Conservation (phyloP, 2,797 vertebrate species). For the Geotrypetes seraphini region DNA sequence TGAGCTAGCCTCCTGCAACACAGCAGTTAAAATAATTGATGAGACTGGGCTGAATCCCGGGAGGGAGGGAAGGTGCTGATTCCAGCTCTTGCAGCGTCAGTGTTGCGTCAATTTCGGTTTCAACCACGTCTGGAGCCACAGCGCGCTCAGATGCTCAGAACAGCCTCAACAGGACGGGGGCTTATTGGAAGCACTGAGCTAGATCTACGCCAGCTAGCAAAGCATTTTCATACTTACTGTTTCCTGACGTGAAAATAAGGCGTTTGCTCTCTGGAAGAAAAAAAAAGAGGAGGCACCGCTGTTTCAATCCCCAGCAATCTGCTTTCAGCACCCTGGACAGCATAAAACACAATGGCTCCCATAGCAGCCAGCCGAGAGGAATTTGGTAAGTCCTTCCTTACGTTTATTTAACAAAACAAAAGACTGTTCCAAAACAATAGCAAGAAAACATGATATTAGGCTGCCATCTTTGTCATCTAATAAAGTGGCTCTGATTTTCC, state of each 20-base stretch:
- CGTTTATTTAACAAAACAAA: too few species aligned
- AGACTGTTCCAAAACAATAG: too few species aligned
- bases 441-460: too few species aligned
- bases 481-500: too few species aligned
- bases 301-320: neutral
- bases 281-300: neutral
- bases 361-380: slow-evolving; percentile 59
- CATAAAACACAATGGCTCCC: slow-evolving; percentile 71
- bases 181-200: slow-evolving; percentile 37
- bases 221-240: slow-evolving; percentile 26
- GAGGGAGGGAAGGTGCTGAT: slow-evolving; percentile 57
- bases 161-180: slow-evolving; percentile 48
- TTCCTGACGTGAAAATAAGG: neutral
- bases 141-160: slow-evolving; percentile 55
- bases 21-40: slow-evolving; percentile 59
- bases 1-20: slow-evolving; percentile 37
- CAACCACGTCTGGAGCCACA: slow-evolving; percentile 52
- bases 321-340: slow-evolving; percentile 72
- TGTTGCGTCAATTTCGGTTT: slow-evolving; percentile 80
- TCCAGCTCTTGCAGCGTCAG: slow-evolving; percentile 80
- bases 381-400: slow-evolving; percentile 70
- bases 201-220: slow-evolving; percentile 7
- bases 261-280: neutral
- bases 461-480: too few species aligned
- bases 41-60: slow-evolving; percentile 45